These are phyloP conservation scores for Aricia agestis DNA, from an alignment of 1,140 invertebrate species.

Conservation along the genomic window DNA sequence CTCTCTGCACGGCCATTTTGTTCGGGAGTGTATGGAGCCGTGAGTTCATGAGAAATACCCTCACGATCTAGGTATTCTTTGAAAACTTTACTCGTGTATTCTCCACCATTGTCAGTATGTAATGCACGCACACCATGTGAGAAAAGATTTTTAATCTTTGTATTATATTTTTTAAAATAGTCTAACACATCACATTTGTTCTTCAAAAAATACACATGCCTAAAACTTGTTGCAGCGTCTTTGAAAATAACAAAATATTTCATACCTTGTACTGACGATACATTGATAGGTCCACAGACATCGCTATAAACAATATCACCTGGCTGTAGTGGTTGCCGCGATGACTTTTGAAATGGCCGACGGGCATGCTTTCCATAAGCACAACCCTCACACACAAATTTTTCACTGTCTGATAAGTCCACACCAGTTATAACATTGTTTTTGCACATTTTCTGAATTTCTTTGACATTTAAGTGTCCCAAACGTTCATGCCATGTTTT, in stretches of 20 bases:
- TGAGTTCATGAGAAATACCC: slow-evolving; percentile 42
- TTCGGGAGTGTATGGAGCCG: slow-evolving; percentile 46
- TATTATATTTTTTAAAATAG: slow-evolving; percentile 42
- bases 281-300: slow-evolving; percentile 17
- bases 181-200: slow-evolving; percentile 53
- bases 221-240: slow-evolving; percentile 50
- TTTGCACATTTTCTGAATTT: slow-evolving; percentile 39
- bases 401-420: slow-evolving; percentile 21
- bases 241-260: slow-evolving; percentile 59
- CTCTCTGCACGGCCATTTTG: slow-evolving; percentile 66
- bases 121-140: slow-evolving; percentile 33
- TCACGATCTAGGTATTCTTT: slow-evolving; percentile 33
- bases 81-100: slow-evolving; percentile 47
- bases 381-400: slow-evolving; percentile 55
- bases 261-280: slow-evolving; percentile 46
- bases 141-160: slow-evolving; percentile 38
- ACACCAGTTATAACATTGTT: slow-evolving; percentile 29
- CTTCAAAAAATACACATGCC: slow-evolving; percentile 57
- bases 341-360: slow-evolving; percentile 37
- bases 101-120: slow-evolving; percentile 52
- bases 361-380: slow-evolving; percentile 47
- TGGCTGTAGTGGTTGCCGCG: slow-evolving; percentile 28
- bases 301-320: slow-evolving; percentile 51
- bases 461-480: slow-evolving; percentile 37
- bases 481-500: slow-evolving; percentile 41